These are phyloP conservation scores for Saimiri boliviensis DNA, from an alignment of 2,113 vertebrate genomes.

Conservation along the genomic window DNA sequence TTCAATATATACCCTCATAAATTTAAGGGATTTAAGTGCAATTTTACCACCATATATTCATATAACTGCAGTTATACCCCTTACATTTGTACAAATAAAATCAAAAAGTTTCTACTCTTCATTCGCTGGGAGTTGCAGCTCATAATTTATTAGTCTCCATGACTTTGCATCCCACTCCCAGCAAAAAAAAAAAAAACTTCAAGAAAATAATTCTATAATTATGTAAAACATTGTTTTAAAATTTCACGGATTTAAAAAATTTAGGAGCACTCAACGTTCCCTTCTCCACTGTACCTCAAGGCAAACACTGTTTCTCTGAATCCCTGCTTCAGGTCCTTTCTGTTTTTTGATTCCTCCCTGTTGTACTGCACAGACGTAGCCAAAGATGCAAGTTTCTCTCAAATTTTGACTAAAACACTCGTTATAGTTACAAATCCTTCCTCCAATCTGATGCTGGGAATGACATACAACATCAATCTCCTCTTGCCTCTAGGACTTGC, in stretches of 20 bases:
- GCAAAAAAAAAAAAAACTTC: not conserved
- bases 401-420: conserved; percentile 51
- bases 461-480: conserved; percentile 63
- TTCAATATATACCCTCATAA: no score
- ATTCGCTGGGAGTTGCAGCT: not conserved
- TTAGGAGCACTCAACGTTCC: not conserved
- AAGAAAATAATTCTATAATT: not conserved
- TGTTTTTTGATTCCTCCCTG: not conserved
- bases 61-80: no score
- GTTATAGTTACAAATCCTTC: conserved; percentile 59
- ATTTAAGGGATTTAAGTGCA: no score
- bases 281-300: not conserved
- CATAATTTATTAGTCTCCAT: not conserved
- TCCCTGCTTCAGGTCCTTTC: rapidly evolving
- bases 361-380: not conserved
- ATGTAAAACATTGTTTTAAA: conserved; percentile 17
- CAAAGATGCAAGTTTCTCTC: conserved; percentile 48
- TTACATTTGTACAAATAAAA: no score
- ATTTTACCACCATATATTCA: no score
- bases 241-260: not conserved
- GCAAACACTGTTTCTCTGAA: not conserved
- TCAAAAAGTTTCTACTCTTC: not conserved
- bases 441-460: conserved; percentile 45
- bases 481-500: conserved; percentile 56
- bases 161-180: not conserved